Conservation (phyloP, 2,797 vertebrate species). For the Hypotaenidia philippensis region DNA sequence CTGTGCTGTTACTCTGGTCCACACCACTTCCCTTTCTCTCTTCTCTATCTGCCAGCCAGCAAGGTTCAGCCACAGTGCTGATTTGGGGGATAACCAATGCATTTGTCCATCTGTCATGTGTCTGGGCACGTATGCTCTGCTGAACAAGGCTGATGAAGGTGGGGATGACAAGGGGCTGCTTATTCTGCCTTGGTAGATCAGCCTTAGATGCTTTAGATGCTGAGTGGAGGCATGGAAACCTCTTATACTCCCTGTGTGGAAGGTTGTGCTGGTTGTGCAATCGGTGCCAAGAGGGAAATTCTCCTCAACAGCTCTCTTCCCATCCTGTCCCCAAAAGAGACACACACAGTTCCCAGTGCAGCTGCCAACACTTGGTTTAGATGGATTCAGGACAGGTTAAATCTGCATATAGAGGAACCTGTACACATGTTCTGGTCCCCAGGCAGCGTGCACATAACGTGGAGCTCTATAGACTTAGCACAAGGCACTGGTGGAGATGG, state of each 20-base stretch:
- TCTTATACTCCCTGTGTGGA: not conserved
- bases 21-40: not conserved
- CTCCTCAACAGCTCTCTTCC: not conserved
- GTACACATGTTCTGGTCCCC: not conserved
- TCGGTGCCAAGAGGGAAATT: not conserved
- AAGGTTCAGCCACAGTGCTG: not conserved
- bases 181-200: not conserved
- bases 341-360: not conserved
- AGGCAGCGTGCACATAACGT: rapidly evolving
- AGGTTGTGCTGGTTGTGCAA: rapidly evolving
- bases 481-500: not conserved
- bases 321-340: not conserved
- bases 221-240: not conserved
- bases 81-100: not conserved
- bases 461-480: not conserved
- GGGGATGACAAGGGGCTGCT: not conserved
- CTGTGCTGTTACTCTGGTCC: not conserved
- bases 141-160: not conserved
- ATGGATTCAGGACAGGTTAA: not conserved
- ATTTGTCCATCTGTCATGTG: not conserved
- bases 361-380: not conserved
- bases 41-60: not conserved
- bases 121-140: not conserved
- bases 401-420: not conserved
- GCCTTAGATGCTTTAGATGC: not conserved